phyloP scores from a whole-genome alignment of 2,888 invertebrate species.

The Leptarthrus brevirostris region DNA sequence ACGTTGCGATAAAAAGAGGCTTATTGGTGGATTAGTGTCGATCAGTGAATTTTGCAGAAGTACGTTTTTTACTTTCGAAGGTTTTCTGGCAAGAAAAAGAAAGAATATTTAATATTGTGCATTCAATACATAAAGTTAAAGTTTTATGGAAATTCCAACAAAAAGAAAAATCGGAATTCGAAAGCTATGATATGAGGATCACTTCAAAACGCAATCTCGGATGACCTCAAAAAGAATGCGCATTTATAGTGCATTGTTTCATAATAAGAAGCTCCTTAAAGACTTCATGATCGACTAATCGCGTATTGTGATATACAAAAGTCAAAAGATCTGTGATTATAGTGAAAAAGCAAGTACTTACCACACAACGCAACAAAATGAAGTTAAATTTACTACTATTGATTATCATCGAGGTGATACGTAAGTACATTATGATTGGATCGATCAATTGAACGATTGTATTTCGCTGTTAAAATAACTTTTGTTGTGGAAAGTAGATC shows the following conservation, averaged over 20 bases:
- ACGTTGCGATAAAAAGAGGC: too few species aligned
- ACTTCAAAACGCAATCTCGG: neutral
- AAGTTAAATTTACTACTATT: conserved; percentile 19
- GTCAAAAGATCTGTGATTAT: neutral
- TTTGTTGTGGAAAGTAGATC: conserved; percentile 31
- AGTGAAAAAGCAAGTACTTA: neutral
- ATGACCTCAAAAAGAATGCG: conserved; percentile 8
- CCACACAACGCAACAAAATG: conserved; percentile 5
- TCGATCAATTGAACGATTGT: conserved; percentile 8
- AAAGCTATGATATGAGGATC: neutral
- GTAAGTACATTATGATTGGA: conserved; percentile 13
- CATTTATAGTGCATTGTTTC: neutral
- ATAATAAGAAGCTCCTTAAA: neutral
- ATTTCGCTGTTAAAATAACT: neutral
- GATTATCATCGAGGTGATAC: conserved; percentile 20
- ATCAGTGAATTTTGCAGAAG: too few species aligned
- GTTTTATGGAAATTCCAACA: neutral
- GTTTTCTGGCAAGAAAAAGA: neutral
- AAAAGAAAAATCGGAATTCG: neutral
- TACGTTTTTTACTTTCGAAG: conserved; percentile 16
- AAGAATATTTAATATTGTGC: conserved; percentile 5
- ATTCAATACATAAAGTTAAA: neutral
- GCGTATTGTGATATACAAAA: neutral
- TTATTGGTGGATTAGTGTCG: conserved; percentile 14
- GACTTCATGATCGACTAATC: neutral